These are phyloP conservation scores for Holcopasites calliopsidis DNA, from an alignment of 1,140 invertebrate genomes.

Conservation along the genomic window DNA sequence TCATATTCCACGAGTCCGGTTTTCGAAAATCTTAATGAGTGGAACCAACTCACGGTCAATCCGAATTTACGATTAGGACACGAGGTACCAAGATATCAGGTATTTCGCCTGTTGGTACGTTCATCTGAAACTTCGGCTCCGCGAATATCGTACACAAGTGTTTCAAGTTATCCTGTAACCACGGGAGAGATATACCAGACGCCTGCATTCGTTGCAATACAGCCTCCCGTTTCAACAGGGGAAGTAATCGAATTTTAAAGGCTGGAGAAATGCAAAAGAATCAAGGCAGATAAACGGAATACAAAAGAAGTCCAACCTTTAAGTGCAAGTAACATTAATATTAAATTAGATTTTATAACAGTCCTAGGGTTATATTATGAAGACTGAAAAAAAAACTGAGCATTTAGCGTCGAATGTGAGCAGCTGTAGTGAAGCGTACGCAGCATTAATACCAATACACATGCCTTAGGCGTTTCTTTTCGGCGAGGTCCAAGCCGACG, in stretches of 20 bases:
- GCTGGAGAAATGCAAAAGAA: neutral
- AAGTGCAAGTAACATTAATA: too few species aligned
- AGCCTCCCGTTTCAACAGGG: neutral
- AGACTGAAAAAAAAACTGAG: too few species aligned
- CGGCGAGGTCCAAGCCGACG: neutral
- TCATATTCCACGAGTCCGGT: too few species aligned
- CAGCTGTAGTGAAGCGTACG: neutral
- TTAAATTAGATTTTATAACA: too few species aligned
- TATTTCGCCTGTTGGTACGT: slow-evolving; percentile 17
- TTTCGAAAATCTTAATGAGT: too few species aligned
- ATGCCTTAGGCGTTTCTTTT: neutral
- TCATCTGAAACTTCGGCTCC: slow-evolving; percentile 3
- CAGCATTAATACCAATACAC: neutral
- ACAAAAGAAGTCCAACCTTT: too few species aligned
- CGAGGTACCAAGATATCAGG: neutral
- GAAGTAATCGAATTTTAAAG: neutral
- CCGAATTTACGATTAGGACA: neutral
- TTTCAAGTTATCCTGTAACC: slow-evolving; percentile 21
- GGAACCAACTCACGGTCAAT: neutral
- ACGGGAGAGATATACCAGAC: slow-evolving; percentile 35
- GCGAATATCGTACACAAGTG: neutral
- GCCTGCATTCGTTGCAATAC: neutral
- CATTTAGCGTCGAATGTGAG: too few species aligned
- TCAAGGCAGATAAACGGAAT: neutral
- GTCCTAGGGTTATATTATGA: too few species aligned